phyloP scores from a whole-genome alignment of 2,888 invertebrate genomes.

The Platycheirus albimanus region DNA sequence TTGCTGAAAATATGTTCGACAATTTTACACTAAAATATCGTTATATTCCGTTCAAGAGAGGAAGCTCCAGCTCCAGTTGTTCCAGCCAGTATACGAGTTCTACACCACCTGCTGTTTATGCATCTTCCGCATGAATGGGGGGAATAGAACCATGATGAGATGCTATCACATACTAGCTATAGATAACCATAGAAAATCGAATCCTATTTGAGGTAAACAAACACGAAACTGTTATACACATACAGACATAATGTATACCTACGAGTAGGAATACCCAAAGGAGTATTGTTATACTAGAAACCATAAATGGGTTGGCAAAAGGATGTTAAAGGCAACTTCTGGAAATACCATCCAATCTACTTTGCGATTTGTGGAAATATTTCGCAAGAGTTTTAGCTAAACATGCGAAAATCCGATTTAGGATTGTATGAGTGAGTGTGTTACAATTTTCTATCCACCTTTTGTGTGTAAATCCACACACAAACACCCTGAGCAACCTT shows the following conservation, averaged over 20 bases:
- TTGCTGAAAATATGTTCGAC: conserved; percentile 66
- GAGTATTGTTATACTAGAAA: too few species aligned
- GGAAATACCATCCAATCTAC: conserved; percentile 44
- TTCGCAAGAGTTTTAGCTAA: conserved; percentile 64
- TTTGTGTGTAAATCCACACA: conserved; percentile 57
- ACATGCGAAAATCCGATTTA: conserved; percentile 68
- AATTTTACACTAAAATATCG: conserved; percentile 59
- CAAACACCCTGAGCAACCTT: conserved; percentile 14
- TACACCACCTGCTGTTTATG: conserved; percentile 50
- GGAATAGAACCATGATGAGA: conserved; percentile 13
- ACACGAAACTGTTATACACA: conserved; percentile 10
- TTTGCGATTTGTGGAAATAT: conserved; percentile 54
- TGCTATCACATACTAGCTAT: conserved; percentile 38
- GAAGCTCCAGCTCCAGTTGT: not conserved
- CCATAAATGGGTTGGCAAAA: not conserved
- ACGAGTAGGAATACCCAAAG: too few species aligned
- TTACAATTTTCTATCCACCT: conserved; percentile 49
- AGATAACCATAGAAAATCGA: conserved; percentile 54
- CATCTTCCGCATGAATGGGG: conserved; percentile 30
- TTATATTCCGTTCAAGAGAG: conserved; percentile 40
- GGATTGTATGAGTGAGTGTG: conserved; percentile 21
- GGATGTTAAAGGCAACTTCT: conserved; percentile 18
- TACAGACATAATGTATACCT: not conserved
- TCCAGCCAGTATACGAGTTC: not conserved
- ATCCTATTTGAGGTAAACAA: conserved; percentile 53